Percentiles rank a stretch among this genome's conserved stretches.
Conservation (phyloP, 2,797 vertebrate genomes). For the Sciaenops ocellatus region DNA sequence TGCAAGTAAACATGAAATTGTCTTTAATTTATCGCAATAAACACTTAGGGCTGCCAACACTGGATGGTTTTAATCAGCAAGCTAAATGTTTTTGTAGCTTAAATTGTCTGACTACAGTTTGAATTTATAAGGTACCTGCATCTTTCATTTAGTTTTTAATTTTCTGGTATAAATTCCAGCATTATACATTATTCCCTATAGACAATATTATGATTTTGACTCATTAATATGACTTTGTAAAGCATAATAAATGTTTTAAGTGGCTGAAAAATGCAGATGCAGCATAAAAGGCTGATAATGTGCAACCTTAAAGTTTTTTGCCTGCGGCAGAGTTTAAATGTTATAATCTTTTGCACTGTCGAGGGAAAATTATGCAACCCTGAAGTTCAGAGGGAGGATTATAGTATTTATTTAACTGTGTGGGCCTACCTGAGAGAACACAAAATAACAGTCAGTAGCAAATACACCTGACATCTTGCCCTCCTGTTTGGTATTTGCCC, state of each 20-base stretch:
- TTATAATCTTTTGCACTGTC: background rate
- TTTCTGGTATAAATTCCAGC: background rate
- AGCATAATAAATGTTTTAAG: background rate
- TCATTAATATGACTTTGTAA: background rate
- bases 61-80: slow-evolving; percentile 2
- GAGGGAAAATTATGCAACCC: background rate
- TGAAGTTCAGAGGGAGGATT: slow-evolving; percentile 22
- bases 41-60: background rate
- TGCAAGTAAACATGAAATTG: slow-evolving; percentile 8
- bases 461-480: slow-evolving; percentile 52
- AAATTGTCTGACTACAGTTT: background rate
- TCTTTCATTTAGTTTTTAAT: background rate
- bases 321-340: background rate
- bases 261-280: background rate
- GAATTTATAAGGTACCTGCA: background rate
- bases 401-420: slow-evolving; percentile 21
- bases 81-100: background rate
- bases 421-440: background rate
- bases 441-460: slow-evolving; percentile 37
- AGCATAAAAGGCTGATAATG: background rate
- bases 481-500: slow-evolving; percentile 24
- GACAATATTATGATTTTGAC: too few relatives aligned
- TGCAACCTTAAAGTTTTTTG: background rate
- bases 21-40: slow-evolving; percentile 9
- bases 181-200: background rate